These are phyloP conservation scores for Creontiades dilutus DNA, from an alignment of 2,888 invertebrate genomes.

Conservation along the genomic window DNA sequence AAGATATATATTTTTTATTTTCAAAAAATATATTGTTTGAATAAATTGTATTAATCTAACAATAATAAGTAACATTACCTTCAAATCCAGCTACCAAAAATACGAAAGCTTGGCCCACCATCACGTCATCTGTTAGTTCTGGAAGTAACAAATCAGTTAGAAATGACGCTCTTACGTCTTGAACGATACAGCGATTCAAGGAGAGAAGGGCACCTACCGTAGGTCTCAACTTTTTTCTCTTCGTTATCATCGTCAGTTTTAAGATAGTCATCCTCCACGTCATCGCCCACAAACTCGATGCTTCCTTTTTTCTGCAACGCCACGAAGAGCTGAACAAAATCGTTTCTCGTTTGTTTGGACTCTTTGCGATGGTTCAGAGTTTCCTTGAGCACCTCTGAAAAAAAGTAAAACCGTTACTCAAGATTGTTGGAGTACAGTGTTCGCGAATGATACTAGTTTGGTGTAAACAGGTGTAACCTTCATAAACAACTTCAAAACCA, in stretches of 20 bases:
- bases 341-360: background rate
- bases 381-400: slow-evolving; percentile 45
- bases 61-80: background rate
- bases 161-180: too few relatives aligned
- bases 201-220: background rate
- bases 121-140: slow-evolving; percentile 64
- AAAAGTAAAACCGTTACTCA: background rate
- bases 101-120: slow-evolving; percentile 64
- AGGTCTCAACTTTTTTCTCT: background rate
- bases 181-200: too few relatives aligned
- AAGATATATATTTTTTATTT: too few relatives aligned
- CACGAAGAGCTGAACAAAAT: slow-evolving; percentile 58
- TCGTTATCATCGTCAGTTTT: background rate
- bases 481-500: too few relatives aligned
- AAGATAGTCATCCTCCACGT: slow-evolving; percentile 51
- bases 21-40: too few relatives aligned
- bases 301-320: slow-evolving; percentile 60
- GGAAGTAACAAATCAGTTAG: background rate
- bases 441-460: background rate
- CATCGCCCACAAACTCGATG: slow-evolving; percentile 52
- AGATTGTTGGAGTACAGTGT: background rate
- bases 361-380: slow-evolving; percentile 43
- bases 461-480: too few relatives aligned
- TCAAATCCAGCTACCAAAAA: slow-evolving; percentile 68
- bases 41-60: too few relatives aligned